These are phyloP conservation scores for Neogobius melanostomus DNA, from an alignment of 2,113 vertebrate genomes.

Conservation along the genomic window DNA sequence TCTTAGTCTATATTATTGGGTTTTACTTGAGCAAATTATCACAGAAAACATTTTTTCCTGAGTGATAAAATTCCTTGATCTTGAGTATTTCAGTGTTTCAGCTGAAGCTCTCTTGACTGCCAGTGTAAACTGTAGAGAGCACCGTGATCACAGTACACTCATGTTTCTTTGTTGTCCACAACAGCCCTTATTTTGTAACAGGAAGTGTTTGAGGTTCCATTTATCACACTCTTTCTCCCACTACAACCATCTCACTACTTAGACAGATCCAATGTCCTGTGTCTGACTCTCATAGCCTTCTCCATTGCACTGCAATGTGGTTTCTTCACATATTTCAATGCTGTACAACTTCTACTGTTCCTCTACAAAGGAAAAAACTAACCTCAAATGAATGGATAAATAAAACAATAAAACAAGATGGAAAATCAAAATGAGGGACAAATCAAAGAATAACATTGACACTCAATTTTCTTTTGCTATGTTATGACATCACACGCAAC, in stretches of 20 bases:
- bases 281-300: slow-evolving; percentile 40
- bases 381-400: too few species aligned
- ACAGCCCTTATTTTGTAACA: slow-evolving; percentile 26
- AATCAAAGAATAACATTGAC: too few species aligned
- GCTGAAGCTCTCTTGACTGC: slow-evolving; percentile 32
- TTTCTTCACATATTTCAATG: neutral
- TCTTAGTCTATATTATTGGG: too few species aligned
- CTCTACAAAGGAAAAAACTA: neutral
- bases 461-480: too few species aligned
- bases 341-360: neutral
- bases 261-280: slow-evolving; percentile 46
- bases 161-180: slow-evolving; percentile 28
- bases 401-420: too few species aligned
- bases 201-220: slow-evolving; percentile 47
- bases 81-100: slow-evolving; percentile 18
- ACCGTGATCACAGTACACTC: slow-evolving; percentile 62
- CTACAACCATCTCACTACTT: slow-evolving; percentile 17
- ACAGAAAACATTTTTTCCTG: too few species aligned
- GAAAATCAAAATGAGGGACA: too few species aligned
- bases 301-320: slow-evolving; percentile 34
- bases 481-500: too few species aligned
- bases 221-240: slow-evolving; percentile 41
- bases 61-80: neutral
- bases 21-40: too few species aligned
- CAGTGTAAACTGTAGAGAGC: slow-evolving; percentile 59